phyloP scores from a whole-genome alignment of 2,797 vertebrate species.

The Podarcis lilfordi region DNA sequence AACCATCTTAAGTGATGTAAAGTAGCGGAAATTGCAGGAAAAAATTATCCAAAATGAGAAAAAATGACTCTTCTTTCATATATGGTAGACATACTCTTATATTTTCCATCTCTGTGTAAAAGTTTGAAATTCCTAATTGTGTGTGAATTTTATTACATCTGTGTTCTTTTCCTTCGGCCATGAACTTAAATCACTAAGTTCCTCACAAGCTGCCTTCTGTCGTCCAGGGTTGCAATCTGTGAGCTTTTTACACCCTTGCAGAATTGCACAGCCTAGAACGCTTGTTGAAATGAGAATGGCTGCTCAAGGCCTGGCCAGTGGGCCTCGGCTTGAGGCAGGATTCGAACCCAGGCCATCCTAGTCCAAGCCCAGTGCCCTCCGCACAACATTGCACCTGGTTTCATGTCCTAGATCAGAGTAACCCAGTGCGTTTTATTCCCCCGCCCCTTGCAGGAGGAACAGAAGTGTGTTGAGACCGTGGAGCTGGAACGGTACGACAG shows the following conservation, averaged over 20 bases:
- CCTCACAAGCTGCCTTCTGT: neutral
- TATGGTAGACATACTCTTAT: neutral
- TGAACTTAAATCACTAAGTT: neutral
- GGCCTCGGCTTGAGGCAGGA: neutral
- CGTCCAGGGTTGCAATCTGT: neutral
- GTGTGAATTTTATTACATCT: neutral
- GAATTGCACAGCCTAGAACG: neutral
- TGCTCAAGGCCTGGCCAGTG: neutral
- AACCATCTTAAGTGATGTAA: neutral
- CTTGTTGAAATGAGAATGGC: neutral
- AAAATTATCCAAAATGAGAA: neutral
- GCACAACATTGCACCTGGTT: no score
- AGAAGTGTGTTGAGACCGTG: conserved; percentile 89
- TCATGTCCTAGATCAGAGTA: neutral
- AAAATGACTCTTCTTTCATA: neutral
- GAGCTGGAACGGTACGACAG: conserved; percentile 93
- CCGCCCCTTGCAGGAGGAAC: conserved; percentile 81
- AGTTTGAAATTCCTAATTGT: neutral
- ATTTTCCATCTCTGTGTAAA: neutral
- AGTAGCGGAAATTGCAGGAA: neutral
- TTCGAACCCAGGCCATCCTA: neutral
- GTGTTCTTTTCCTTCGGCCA: neutral
- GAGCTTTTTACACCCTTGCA: neutral
- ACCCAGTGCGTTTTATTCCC: neutral
- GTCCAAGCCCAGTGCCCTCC: no score